Conservation (phyloP, 2,113 vertebrate species). For the Bungarus multicinctus region DNA sequence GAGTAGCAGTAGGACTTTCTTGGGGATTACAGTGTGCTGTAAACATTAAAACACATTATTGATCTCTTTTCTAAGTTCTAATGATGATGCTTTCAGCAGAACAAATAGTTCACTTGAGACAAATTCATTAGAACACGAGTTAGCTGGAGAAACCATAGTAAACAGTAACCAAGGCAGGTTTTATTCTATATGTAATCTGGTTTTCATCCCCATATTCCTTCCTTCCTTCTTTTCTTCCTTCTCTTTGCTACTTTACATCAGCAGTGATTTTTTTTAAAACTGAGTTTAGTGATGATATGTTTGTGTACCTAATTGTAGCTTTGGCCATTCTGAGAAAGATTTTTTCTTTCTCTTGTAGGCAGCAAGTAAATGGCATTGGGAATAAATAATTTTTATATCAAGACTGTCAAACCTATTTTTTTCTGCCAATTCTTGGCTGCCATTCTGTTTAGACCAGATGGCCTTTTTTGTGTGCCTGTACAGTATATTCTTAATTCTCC, state of each 20-base stretch:
- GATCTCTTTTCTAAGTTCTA: neutral
- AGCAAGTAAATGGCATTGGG: neutral
- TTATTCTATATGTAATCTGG: neutral
- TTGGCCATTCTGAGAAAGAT: slow-evolving; percentile 37
- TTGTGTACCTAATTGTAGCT: neutral
- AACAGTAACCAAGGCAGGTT: neutral
- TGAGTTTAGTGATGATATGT: neutral
- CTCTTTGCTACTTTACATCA: slow-evolving; percentile 17
- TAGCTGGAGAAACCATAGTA: neutral
- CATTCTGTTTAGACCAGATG: slow-evolving; percentile 60
- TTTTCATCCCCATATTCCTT: neutral
- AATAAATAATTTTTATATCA: neutral
- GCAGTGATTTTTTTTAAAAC: neutral
- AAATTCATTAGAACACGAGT: neutral
- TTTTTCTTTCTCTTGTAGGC: neutral
- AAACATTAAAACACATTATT: neutral
- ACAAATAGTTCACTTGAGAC: neutral
- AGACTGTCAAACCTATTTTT: slow-evolving; percentile 50
- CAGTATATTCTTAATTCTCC: slow-evolving; percentile 48
- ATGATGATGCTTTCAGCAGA: neutral
- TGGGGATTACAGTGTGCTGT: neutral
- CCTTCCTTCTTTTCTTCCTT: neutral
- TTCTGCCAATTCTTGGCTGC: slow-evolving; percentile 52
- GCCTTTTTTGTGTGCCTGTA: slow-evolving; percentile 53
- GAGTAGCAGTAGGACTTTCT: neutral